These are phyloP conservation scores for Drosophila aldrichi DNA, from an alignment of 2,888 invertebrate genomes.

Conservation along the genomic window DNA sequence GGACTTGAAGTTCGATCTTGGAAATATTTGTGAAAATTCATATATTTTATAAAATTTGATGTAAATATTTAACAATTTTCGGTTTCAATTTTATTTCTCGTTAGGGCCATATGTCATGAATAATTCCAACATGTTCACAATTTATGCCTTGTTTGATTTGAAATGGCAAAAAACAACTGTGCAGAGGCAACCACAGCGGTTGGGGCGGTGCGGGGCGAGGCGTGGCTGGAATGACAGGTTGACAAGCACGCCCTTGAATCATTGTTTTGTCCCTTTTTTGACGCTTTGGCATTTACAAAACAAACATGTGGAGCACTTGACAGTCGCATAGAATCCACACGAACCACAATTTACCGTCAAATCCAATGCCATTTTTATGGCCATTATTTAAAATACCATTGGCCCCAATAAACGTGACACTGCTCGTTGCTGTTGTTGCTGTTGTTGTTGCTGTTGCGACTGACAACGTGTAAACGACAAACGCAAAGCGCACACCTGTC, in stretches of 20 bases:
- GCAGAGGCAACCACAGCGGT: constrained; percentile 3
- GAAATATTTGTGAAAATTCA: not conserved
- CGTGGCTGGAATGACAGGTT: not conserved
- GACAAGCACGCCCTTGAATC: constrained; percentile 34
- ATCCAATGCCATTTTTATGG: constrained; percentile 57
- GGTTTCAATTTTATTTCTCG: not conserved
- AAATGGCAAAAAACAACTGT: constrained; percentile 19
- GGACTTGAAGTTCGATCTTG: no score
- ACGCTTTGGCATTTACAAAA: constrained; percentile 32
- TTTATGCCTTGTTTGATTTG: constrained; percentile 5
- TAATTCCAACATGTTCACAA: constrained; percentile 9
- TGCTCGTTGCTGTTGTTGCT: constrained; percentile 7
- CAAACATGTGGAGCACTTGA: constrained; percentile 41
- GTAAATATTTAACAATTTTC: not conserved
- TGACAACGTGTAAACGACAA: constrained; percentile 49
- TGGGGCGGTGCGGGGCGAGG: no score
- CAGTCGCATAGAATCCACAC: constrained; percentile 25
- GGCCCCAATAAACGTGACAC: constrained; percentile 57
- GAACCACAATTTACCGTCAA: constrained; percentile 30
- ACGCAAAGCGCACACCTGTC: constrained; percentile 54
- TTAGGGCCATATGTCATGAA: not conserved
- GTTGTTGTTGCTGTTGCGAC: constrained; percentile 9
- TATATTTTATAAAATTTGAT: not conserved
- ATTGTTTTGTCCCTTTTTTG: constrained; percentile 55
- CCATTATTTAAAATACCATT: constrained; percentile 56